These are phyloP conservation scores for Callithrix jacchus DNA, from an alignment of 2,113 vertebrate species.

Conservation along the genomic window DNA sequence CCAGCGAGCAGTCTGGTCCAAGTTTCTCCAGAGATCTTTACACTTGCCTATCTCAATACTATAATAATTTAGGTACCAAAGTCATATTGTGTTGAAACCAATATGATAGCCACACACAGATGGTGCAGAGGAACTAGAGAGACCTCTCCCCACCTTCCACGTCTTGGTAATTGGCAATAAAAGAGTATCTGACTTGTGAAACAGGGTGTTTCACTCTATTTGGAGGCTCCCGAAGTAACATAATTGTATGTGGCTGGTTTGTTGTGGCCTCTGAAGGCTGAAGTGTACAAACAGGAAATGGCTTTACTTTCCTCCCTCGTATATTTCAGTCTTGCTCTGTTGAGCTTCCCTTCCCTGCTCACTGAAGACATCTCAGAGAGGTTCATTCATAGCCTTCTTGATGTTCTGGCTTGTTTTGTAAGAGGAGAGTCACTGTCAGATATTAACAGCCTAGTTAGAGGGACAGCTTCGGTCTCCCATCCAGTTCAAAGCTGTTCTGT, in stretches of 20 bases:
- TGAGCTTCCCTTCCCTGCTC: neutral
- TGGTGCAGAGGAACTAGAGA: fast-evolving
- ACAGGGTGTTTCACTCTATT: fast-evolving
- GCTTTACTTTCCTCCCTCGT: neutral
- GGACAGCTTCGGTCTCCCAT: fast-evolving
- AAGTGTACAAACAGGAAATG: neutral
- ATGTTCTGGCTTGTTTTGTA: neutral
- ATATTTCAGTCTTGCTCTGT: neutral
- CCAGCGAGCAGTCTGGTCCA: too few species aligned
- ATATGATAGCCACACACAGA: neutral
- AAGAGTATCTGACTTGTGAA: neutral
- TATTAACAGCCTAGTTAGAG: too few species aligned
- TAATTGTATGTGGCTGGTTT: neutral
- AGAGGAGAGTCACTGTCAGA: neutral
- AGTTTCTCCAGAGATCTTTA: too few species aligned
- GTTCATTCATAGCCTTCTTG: neutral
- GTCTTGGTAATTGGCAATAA: too few species aligned
- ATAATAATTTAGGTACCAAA: neutral
- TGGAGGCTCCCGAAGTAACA: neutral
- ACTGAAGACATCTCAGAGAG: too few species aligned
- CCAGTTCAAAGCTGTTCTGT: neutral
- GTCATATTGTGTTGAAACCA: neutral
- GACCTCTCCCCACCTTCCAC: fast-evolving
- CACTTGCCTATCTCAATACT: neutral
- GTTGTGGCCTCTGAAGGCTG: neutral